These are phyloP conservation scores for Rhynchotus rufescens DNA, from an alignment of 2,797 vertebrate species.

Conservation along the genomic window DNA sequence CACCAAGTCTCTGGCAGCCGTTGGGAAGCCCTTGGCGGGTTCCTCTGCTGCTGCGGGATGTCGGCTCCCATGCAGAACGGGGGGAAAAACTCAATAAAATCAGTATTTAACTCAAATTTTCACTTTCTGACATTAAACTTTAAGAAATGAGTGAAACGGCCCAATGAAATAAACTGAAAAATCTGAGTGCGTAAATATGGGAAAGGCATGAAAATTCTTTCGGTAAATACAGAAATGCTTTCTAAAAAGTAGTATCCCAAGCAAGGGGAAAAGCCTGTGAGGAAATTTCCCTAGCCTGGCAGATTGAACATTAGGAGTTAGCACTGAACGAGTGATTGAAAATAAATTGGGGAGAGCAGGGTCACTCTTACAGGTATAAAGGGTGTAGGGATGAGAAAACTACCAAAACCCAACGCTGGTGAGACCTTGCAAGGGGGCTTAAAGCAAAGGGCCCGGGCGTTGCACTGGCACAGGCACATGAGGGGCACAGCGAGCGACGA, in stretches of 20 bases:
- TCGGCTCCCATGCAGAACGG: not conserved
- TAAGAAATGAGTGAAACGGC: not conserved
- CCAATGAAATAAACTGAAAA: not conserved
- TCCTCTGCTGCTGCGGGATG: not conserved
- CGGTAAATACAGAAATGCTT: not conserved
- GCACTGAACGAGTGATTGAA: not conserved
- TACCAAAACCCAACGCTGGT: not conserved
- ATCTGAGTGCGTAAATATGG: fast-evolving
- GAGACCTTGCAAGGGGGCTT: not conserved
- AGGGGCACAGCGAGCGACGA: not conserved
- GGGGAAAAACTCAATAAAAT: not conserved
- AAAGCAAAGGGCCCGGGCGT: not conserved
- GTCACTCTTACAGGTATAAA: not conserved
- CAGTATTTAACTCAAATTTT: not conserved
- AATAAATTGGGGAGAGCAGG: not conserved
- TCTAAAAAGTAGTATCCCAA: not conserved
- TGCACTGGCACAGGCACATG: not conserved
- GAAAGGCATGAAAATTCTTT: not conserved
- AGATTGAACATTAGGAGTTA: not conserved
- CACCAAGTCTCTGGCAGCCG: slow-evolving; percentile 18
- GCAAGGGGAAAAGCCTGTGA: not conserved
- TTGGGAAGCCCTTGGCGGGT: slow-evolving; percentile 47
- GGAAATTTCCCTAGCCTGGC: not conserved
- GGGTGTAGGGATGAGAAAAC: not conserved
- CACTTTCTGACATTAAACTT: not conserved